Conservation (phyloP, 2,113 vertebrate species). For the Neotragus pygmaeus region DNA sequence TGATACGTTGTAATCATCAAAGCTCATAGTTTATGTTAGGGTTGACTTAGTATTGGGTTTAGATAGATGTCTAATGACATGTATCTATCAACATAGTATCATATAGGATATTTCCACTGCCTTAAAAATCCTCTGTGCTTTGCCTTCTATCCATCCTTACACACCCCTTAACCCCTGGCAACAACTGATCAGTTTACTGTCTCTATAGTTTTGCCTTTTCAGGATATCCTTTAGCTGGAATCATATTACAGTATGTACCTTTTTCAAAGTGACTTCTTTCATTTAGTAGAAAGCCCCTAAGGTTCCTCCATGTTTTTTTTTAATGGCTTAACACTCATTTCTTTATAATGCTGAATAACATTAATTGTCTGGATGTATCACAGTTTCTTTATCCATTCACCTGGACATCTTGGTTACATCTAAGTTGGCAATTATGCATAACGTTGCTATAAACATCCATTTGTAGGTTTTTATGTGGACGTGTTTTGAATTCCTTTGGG, state of each 20-base stretch:
- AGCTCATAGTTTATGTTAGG: not conserved
- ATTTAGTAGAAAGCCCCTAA: not conserved
- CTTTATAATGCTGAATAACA: not conserved
- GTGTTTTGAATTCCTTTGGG: not conserved
- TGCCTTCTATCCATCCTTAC: not conserved
- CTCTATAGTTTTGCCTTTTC: not conserved
- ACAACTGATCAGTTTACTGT: not conserved
- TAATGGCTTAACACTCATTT: not conserved
- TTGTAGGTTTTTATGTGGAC: not conserved
- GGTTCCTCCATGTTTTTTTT: not conserved
- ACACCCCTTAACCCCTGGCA: not conserved
- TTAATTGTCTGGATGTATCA: not conserved
- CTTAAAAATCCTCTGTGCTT: not conserved
- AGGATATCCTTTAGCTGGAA: not conserved
- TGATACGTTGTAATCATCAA: not conserved
- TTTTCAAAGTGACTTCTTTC: not conserved
- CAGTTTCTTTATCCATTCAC: not conserved
- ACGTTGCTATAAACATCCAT: not conserved
- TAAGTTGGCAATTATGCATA: not conserved
- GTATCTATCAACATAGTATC: not conserved
- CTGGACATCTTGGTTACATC: not conserved
- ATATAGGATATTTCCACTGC: not conserved
- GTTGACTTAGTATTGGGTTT: not conserved
- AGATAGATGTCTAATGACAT: not conserved
- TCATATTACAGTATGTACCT: not conserved